Evolutionary conservation across 2,888 invertebrate genomes (phyloP).

Genomic region (Hirtodrosophila confusa): DNA sequence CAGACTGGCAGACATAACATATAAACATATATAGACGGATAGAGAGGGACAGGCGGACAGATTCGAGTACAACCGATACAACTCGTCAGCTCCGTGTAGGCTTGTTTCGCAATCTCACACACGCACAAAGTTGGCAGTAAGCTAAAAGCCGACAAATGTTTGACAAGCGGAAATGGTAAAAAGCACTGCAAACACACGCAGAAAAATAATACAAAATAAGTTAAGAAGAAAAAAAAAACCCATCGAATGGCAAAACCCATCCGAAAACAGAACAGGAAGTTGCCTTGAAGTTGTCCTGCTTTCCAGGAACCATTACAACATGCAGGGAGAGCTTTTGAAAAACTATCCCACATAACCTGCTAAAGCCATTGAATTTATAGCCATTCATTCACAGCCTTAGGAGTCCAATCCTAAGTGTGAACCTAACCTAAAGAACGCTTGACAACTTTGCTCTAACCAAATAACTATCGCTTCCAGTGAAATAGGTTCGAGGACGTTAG

Average conservation of each 20-base stretch:
- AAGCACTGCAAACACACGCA: conserved; percentile 49
- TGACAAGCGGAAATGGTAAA: conserved; percentile 75
- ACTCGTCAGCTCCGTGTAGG: conserved; percentile 62
- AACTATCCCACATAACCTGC: too few relatives aligned
- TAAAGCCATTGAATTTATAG: too few relatives aligned
- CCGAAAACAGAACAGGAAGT: conserved; percentile 20
- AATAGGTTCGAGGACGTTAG: too few relatives aligned
- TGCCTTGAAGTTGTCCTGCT: not conserved
- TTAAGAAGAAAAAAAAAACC: conserved; percentile 20
- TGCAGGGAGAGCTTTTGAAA: too few relatives aligned
- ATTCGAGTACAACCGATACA: conserved; percentile 47
- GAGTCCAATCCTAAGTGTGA: too few relatives aligned
- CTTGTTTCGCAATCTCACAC: conserved; percentile 63
- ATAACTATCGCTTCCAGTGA: too few relatives aligned
- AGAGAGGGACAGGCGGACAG: conserved; percentile 32
- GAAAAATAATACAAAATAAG: conserved; percentile 13
- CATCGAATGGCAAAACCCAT: conserved; percentile 2
- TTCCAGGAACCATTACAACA: too few relatives aligned
- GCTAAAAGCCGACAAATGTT: conserved; percentile 78
- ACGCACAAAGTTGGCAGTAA: conserved; percentile 63
- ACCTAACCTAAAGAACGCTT: too few relatives aligned
- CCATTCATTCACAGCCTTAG: too few relatives aligned
- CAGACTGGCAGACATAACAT: conserved; percentile 9
- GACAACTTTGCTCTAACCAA: too few relatives aligned
- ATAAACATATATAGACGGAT: conserved; percentile 16